Evolutionary conservation across 2,113 vertebrate genomes (phyloP), one percentile per base, ranked within the genome.

Genomic region (Grantiella picta): DNA sequence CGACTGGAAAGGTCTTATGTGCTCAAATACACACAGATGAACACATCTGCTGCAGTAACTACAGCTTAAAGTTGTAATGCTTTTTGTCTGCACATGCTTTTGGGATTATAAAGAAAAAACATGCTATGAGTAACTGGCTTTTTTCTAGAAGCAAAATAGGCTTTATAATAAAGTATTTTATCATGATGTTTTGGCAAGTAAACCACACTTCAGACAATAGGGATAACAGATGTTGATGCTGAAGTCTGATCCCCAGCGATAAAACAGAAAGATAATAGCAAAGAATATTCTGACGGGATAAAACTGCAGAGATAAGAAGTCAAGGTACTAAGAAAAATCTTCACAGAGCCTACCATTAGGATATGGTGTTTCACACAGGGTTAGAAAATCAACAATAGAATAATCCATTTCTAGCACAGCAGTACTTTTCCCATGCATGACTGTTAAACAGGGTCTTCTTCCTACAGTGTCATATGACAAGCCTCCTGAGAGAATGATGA

Each of bases 391-490:
- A 95, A 99, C 99, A 92, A 99, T 99, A 17, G 99, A 99, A 96
- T 99, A 99, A 98, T 99, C 99, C 99, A 99, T 99, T 98, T 99
- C 99, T 94, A 99, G 97, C 75, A 99, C 99, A 60, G 99, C 99
- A 22, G 99, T 99, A 92, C 99, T 99, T 95, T 99, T 99, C 61
- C 99, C 99, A 44, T 99, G 99, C 99, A 99, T 99, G 78, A 99
- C 99, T 28, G 99, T 99, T 97, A 99, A 97, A 97, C 99, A 99
- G 40, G 99, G 99, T 97, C 99, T 98, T 97, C 99, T 98, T 94
- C 99, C 99, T 81, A 99, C 99, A 47, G 99, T 99, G 94, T 99
- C 99, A 38, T 99, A 99, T 3, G 99, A 99, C 90, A 99, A 98
- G 80, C 99, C 99, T 86, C 99, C 99, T 38, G 99, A 99, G 73